These are phyloP conservation scores for Polydrusus tereticollis DNA, from an alignment of 2,888 invertebrate genomes.

Conservation along the genomic window DNA sequence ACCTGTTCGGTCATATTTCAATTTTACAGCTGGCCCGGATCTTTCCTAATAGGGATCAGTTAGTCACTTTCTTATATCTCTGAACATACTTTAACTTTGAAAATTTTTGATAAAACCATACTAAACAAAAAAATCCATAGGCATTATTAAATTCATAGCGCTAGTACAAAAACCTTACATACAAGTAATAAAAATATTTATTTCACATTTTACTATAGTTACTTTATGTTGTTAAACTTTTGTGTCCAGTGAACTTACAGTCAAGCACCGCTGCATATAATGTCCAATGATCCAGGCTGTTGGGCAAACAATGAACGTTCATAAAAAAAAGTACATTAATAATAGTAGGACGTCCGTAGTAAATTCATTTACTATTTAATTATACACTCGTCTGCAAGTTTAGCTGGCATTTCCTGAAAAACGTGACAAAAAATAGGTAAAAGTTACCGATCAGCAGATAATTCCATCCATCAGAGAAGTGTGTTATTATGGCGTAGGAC, in stretches of 20 bases:
- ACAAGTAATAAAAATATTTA: too few relatives aligned
- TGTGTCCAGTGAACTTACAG: not conserved
- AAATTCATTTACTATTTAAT: conserved; percentile 12
- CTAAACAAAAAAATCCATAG: too few relatives aligned
- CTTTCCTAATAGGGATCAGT: too few relatives aligned
- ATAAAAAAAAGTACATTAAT: conserved; percentile 6
- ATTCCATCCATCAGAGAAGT: not conserved
- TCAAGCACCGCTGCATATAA: conserved; percentile 12
- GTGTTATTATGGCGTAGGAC: not conserved
- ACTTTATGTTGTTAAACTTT: not conserved
- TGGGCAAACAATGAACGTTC: conserved; percentile 15
- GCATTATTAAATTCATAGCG: too few relatives aligned
- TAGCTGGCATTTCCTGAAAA: conserved; percentile 4
- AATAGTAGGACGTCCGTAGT: conserved; percentile 10
- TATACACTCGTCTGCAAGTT: not conserved
- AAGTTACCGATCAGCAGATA: not conserved
- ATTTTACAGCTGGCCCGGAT: too few relatives aligned
- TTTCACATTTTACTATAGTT: too few relatives aligned
- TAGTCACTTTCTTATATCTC: too few relatives aligned
- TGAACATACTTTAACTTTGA: too few relatives aligned
- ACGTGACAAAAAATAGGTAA: not conserved
- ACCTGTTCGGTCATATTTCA: too few relatives aligned
- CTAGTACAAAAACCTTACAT: too few relatives aligned
- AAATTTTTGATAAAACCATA: too few relatives aligned
- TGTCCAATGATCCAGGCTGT: conserved; percentile 23